These are phyloP conservation scores for Protonemura montana DNA, from an alignment of 2,888 invertebrate species.

Conservation along the genomic window DNA sequence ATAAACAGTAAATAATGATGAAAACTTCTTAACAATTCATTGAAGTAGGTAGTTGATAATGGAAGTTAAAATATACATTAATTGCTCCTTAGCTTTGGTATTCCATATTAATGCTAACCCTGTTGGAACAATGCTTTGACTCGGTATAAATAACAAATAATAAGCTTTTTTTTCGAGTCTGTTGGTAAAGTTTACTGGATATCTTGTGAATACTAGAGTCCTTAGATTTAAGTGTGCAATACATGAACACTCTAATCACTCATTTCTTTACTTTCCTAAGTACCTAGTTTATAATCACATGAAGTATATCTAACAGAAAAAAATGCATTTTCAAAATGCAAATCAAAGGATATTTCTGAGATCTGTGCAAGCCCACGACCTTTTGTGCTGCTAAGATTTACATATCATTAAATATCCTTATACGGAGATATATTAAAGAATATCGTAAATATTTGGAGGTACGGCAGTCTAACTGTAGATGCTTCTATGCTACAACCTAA, in stretches of 20 bases:
- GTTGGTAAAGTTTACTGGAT: neutral
- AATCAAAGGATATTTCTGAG: conserved; percentile 13
- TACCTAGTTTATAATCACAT: neutral
- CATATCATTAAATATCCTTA: neutral
- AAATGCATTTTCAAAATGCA: neutral
- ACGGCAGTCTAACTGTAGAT: neutral
- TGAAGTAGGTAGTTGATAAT: neutral
- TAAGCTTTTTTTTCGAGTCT: neutral
- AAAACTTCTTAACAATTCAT: neutral
- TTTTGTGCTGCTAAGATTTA: conserved; percentile 31
- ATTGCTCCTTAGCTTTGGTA: conserved; percentile 15
- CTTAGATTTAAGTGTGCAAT: neutral
- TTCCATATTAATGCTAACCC: conserved; percentile 17
- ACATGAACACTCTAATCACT: neutral
- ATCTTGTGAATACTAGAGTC: neutral
- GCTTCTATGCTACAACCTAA: conserved; percentile 1
- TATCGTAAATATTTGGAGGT: neutral
- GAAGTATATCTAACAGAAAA: neutral
- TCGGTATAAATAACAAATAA: neutral
- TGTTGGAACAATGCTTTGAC: conserved; percentile 1
- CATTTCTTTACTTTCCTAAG: neutral
- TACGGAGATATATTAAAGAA: neutral
- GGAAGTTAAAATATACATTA: neutral
- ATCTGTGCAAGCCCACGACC: conserved; percentile 30
- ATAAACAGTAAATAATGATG: neutral